A percentile compares a stretch with the other conserved stretches of the same genome.
These are phyloP conservation scores for Phataginus tricuspis DNA, from an alignment of 2,797 vertebrate species.

Conservation along the genomic window DNA sequence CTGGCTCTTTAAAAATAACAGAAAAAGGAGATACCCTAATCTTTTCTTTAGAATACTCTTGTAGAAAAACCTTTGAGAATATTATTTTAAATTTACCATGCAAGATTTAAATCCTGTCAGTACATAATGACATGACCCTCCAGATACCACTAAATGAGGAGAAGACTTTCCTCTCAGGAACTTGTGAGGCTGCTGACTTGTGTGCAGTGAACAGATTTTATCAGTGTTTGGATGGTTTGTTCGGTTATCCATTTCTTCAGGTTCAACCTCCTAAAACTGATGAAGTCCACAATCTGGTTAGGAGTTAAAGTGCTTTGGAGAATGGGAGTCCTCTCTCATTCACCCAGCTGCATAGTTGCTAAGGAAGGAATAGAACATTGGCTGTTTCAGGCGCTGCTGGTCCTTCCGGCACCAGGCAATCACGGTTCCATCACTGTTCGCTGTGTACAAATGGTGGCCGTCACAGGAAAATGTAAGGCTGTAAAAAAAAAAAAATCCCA, in stretches of 20 bases:
- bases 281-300: not conserved
- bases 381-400: conserved; percentile 97
- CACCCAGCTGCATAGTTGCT: conserved; percentile 98
- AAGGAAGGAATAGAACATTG: conserved; percentile 99
- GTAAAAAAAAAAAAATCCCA: conserved; percentile 57
- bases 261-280: conserved; percentile 65
- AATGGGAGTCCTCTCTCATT: conserved; percentile 26
- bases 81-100: conserved; percentile 61
- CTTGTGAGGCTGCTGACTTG: conserved; percentile 53
- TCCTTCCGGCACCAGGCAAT: conserved; percentile 98
- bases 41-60: conserved; percentile 66
- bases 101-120: conserved; percentile 68
- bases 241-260: conserved; percentile 51
- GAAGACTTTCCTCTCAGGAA: conserved; percentile 64
- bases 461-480: conserved; percentile 98
- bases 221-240: conserved; percentile 25
- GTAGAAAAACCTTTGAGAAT: conserved; percentile 64
- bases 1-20: conserved; percentile 62
- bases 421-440: conserved; percentile 96
- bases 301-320: conserved; percentile 78
- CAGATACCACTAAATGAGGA: conserved; percentile 50
- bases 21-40: conserved; percentile 39
- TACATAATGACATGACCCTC: conserved; percentile 38
- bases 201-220: not conserved
- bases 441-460: conserved; percentile 97